Evolutionary conservation across 2,888 invertebrate genomes (phyloP).

Genomic region (Malthinus flaveolus): DNA sequence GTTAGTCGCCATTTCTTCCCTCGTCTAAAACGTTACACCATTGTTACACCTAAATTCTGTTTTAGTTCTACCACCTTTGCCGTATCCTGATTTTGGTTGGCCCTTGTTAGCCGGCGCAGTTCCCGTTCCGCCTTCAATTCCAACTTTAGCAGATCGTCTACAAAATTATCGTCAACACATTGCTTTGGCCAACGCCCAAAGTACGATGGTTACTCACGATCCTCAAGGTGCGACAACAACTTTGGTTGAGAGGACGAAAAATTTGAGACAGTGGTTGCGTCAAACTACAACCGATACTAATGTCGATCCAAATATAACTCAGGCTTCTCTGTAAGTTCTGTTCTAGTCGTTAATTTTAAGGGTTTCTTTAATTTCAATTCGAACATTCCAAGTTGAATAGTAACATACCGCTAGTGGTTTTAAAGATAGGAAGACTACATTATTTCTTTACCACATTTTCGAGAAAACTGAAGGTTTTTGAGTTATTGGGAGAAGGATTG

Average conservation of each 20-base stretch:
- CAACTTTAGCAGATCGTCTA: constrained; percentile 58
- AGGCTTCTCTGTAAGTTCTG: constrained; percentile 44
- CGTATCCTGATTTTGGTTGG: constrained; percentile 62
- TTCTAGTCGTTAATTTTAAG: no score
- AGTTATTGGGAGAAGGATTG: no score
- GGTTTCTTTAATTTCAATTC: no score
- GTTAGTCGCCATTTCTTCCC: constrained; percentile 35
- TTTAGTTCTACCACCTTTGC: constrained; percentile 52
- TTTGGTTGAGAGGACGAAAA: constrained; percentile 66
- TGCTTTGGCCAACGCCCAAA: constrained; percentile 55
- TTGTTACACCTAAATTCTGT: constrained; percentile 18
- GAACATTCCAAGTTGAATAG: no score
- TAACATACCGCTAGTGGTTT: no score
- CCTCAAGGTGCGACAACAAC: constrained; percentile 63
- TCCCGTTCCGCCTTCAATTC: constrained; percentile 53
- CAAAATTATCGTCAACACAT: constrained; percentile 61
- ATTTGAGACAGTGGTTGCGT: constrained; percentile 68
- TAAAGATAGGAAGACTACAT: no score
- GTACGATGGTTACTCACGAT: constrained; percentile 54
- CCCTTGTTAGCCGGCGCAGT: constrained; percentile 50
- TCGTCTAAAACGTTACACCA: neutral
- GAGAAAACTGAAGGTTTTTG: no score
- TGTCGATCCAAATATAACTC: constrained; percentile 38
- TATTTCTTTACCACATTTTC: no score
- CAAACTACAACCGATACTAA: constrained; percentile 53